These are phyloP conservation scores for Danaus chrysippus DNA, from an alignment of 2,888 invertebrate genomes.

Conservation along the genomic window DNA sequence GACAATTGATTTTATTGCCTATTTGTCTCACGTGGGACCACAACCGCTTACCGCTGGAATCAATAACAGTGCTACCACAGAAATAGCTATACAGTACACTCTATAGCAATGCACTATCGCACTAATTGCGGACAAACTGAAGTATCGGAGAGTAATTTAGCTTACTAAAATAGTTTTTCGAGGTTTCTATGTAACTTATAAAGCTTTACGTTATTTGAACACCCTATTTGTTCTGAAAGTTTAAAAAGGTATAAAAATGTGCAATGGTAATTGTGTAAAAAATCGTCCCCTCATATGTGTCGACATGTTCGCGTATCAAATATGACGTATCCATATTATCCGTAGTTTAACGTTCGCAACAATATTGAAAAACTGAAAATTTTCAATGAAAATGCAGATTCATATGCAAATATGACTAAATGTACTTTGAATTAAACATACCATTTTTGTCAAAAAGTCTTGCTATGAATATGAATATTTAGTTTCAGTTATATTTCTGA, in stretches of 20 bases:
- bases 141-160: background rate
- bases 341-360: conserved; percentile 35
- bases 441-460: conserved; percentile 54
- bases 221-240: too few relatives aligned
- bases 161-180: background rate
- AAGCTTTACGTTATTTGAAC: too few relatives aligned
- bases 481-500: too few relatives aligned
- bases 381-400: conserved; percentile 57
- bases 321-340: conserved; percentile 33
- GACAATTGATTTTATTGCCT: conserved; percentile 7
- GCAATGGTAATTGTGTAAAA: conserved; percentile 23
- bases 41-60: conserved; percentile 24
- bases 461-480: too few relatives aligned
- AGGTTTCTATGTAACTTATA: too few relatives aligned
- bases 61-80: conserved; percentile 26
- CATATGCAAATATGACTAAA: conserved; percentile 64
- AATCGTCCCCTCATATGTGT: conserved; percentile 24
- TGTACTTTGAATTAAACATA: conserved; percentile 60
- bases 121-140: conserved; percentile 33
- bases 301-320: conserved; percentile 31
- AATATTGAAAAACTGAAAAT: conserved; percentile 46
- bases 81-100: conserved; percentile 25
- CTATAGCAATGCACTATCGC: conserved; percentile 32
- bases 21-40: conserved; percentile 12
- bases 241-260: background rate